Conservation (phyloP, 2,888 invertebrate genomes). For the Therioaphis trifolii region DNA sequence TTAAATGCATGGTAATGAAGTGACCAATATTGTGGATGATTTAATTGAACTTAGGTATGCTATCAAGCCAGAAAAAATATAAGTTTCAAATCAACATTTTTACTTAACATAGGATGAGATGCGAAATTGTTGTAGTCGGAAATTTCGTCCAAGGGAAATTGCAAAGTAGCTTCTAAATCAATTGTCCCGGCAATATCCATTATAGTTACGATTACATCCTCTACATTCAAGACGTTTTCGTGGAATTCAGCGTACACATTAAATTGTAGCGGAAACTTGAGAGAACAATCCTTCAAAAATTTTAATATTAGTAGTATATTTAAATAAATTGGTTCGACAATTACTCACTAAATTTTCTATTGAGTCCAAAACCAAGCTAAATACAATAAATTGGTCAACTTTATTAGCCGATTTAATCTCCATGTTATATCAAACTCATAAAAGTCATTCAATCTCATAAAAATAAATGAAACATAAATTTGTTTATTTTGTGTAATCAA, state of each 20-base stretch:
- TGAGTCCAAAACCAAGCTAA: constrained; percentile 23
- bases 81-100: not conserved
- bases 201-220: not conserved
- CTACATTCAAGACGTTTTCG: not conserved
- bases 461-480: not conserved
- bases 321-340: too few relatives aligned
- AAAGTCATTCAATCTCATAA: not conserved
- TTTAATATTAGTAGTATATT: not conserved
- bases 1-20: constrained; percentile 12
- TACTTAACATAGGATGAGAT: constrained; percentile 50
- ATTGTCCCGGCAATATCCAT: constrained; percentile 11
- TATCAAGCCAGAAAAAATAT: not conserved
- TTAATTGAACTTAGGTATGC: not conserved
- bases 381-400: not conserved
- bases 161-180: constrained; percentile 24
- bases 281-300: constrained; percentile 9
- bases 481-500: not conserved
- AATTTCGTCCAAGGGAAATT: not conserved
- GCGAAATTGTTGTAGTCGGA: constrained; percentile 1
- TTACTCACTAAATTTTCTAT: constrained; percentile 42
- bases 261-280: constrained; percentile 30
- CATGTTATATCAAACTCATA: constrained; percentile 33
- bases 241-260: constrained; percentile 20
- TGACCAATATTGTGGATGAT: not conserved
- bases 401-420: not conserved